A percentile compares a stretch with the other conserved stretches of the same genome.
Evolutionary conservation across 2,113 vertebrate species (phyloP).

Genomic region (Rhinopomastus cyanomelas): DNA sequence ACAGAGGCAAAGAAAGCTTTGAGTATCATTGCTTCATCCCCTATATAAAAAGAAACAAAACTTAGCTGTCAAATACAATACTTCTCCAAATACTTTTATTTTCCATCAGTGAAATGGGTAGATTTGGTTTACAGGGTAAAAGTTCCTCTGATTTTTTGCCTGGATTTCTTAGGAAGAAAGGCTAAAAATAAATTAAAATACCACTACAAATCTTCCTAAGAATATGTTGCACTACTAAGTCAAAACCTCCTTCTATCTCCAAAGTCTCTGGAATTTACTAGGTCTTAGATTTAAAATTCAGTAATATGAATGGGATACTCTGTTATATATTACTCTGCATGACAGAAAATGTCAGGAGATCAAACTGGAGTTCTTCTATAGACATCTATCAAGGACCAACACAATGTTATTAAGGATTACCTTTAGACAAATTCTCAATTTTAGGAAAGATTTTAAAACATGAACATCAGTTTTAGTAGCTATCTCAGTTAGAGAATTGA

Average conservation of each 20-base stretch:
- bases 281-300: neutral
- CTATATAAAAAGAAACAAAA: neutral
- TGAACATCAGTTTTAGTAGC: neutral
- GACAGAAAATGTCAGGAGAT: neutral
- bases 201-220: neutral
- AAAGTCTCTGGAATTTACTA: neutral
- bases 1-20: too few species aligned
- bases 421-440: neutral
- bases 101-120: neutral
- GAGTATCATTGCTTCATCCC: too few species aligned
- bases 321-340: neutral
- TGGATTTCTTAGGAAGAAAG: neutral
- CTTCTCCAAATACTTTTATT: neutral
- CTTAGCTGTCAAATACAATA: neutral
- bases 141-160: neutral
- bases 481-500: neutral
- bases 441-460: neutral
- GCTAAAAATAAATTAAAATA: neutral
- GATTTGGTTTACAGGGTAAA: fast-evolving
- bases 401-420: neutral
- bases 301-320: neutral
- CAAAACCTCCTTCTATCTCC: neutral
- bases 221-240: neutral
- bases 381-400: neutral
- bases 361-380: neutral